These are phyloP conservation scores for Atethmia centrago DNA, from an alignment of 2,888 invertebrate species.

Conservation along the genomic window DNA sequence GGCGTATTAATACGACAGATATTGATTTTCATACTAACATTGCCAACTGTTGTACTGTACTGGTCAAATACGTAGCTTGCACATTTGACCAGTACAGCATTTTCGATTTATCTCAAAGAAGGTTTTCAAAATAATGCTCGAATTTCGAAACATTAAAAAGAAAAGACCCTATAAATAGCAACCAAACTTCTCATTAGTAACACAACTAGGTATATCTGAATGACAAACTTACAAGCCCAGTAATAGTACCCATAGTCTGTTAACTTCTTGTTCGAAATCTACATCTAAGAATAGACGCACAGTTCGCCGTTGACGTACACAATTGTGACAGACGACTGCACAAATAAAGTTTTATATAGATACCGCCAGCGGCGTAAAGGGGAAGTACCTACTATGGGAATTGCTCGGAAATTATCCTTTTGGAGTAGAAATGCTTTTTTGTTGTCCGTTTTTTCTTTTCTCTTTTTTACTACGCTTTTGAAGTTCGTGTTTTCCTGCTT, in stretches of 20 bases:
- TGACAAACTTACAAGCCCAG: slow-evolving; percentile 20
- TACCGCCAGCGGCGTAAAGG: slow-evolving; percentile 68
- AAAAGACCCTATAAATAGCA: background rate
- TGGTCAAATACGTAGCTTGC: too few relatives aligned
- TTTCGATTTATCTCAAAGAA: too few relatives aligned
- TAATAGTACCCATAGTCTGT: slow-evolving; percentile 22
- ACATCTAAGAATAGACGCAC: slow-evolving; percentile 69
- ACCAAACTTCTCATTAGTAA: slow-evolving; percentile 12
- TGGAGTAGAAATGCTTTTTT: slow-evolving; percentile 44
- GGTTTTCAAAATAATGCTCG: too few relatives aligned
- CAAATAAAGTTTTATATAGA: slow-evolving; percentile 74
- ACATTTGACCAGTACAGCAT: too few relatives aligned
- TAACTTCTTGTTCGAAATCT: slow-evolving; percentile 52
- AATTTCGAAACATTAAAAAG: background rate
- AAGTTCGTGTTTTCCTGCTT: slow-evolving; percentile 18
- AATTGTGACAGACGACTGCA: slow-evolving; percentile 71
- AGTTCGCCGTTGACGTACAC: slow-evolving; percentile 65
- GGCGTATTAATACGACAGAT: too few relatives aligned
- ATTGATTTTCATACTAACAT: too few relatives aligned
- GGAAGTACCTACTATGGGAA: slow-evolving; percentile 63
- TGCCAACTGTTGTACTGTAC: too few relatives aligned
- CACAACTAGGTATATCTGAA: background rate
- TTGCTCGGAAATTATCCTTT: slow-evolving; percentile 59
- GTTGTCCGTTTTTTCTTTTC: slow-evolving; percentile 23
- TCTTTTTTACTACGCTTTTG: slow-evolving; percentile 30